Percentiles rank a stretch among this genome's conserved stretches.
Conservation (phyloP, 37 sponge, comb jelly and placozoan species). For the Petrosia ficiformis region DNA sequence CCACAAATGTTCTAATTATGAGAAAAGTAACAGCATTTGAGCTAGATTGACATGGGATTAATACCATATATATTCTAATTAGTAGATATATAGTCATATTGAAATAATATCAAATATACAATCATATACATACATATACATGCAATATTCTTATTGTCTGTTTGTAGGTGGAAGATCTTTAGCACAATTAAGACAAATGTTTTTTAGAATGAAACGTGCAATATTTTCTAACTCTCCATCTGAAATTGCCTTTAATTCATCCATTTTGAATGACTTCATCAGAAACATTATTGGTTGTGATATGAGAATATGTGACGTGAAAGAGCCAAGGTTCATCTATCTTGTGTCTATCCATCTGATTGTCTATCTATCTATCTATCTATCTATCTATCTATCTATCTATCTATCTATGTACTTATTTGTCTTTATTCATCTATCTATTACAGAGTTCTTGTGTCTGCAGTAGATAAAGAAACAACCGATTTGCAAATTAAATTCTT, state of each 20-base stretch:
- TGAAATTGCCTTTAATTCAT: no score
- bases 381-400: neutral
- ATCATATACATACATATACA: no score
- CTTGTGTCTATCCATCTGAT: neutral
- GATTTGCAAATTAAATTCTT: constrained; percentile 28
- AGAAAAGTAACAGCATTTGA: neutral
- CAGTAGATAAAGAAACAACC: constrained; percentile 41
- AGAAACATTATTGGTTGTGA: no score
- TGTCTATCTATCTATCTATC: neutral
- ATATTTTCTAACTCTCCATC: no score
- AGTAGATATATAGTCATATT: constrained; percentile 19
- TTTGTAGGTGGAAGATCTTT: no score
- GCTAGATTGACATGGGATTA: neutral
- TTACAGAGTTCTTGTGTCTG: constrained; percentile 33
- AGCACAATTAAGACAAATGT: neutral
- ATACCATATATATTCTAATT: no score
- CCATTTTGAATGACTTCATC: no score
- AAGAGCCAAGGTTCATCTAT: neutral
- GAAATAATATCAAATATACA: neutral
- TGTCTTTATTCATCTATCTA: neutral
- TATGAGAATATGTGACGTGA: neutral
- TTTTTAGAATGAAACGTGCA: neutral
- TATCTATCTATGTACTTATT: constrained; percentile 1
- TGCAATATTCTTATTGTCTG: no score
- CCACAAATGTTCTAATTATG: no score